These are phyloP conservation scores for Ceratoteleas bidentatus DNA, from an alignment of 1,140 invertebrate species.

Conservation along the genomic window DNA sequence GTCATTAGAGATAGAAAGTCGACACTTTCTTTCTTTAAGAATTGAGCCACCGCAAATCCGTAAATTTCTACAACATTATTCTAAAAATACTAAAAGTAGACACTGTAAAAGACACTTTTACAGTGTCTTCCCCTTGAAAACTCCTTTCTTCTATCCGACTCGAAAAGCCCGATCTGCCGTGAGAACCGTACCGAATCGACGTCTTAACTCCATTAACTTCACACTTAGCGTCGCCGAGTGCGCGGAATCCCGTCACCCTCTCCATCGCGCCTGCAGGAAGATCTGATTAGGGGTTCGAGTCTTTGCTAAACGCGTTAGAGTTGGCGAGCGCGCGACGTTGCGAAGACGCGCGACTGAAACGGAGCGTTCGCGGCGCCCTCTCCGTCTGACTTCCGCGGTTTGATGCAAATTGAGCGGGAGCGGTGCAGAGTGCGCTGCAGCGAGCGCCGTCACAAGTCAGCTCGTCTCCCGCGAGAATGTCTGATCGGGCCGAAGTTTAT, in stretches of 20 bases:
- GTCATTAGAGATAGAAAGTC: no score
- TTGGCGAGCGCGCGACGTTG: slow-evolving; percentile 68
- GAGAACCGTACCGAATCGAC: slow-evolving; percentile 43
- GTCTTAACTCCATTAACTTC: slow-evolving; percentile 81
- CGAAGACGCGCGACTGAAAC: slow-evolving; percentile 62
- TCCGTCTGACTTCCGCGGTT: slow-evolving; percentile 62
- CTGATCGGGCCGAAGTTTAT: slow-evolving; percentile 71
- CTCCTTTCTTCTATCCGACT: no score
- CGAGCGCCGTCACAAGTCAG: slow-evolving; percentile 46
- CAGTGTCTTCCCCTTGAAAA: no score
- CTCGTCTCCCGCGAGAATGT: slow-evolving; percentile 69
- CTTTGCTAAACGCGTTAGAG: slow-evolving; percentile 81
- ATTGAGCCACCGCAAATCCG: no score
- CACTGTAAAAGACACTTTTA: no score
- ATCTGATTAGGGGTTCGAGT: slow-evolving; percentile 82
- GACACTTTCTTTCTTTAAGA: no score
- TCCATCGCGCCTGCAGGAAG: slow-evolving; percentile 72
- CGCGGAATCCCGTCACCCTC: slow-evolving; percentile 60
- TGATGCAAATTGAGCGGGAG: slow-evolving; percentile 80
- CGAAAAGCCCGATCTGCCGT: no score
- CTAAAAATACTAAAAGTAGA: no score
- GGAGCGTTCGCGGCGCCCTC: slow-evolving; percentile 31
- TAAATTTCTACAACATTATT: no score
- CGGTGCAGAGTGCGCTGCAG: slow-evolving; percentile 63
- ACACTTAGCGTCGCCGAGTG: slow-evolving; percentile 77